Evolutionary conservation across 1,140 invertebrate species (phyloP).

Genomic region (Dendroctonus ponderosae): DNA sequence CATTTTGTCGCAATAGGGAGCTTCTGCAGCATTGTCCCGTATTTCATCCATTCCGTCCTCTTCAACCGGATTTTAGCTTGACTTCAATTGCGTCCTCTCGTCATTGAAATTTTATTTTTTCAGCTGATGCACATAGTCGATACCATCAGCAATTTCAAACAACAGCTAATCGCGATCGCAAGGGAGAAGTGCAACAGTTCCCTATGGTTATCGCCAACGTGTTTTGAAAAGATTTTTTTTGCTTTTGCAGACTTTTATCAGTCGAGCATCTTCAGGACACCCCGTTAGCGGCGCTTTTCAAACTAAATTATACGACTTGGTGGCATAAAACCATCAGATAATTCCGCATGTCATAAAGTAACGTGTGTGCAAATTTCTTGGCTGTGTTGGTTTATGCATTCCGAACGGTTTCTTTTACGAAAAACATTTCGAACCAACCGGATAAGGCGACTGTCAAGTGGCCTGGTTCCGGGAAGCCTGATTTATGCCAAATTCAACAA

Average conservation of each 20-base stretch:
- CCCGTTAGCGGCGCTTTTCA: slow-evolving; percentile 26
- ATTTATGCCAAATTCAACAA: too few species aligned
- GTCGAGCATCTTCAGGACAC: slow-evolving; percentile 22
- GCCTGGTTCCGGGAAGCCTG: too few species aligned
- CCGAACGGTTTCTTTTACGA: too few species aligned
- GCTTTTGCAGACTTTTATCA: slow-evolving; percentile 26
- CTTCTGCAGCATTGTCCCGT: neutral
- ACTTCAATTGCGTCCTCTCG: neutral
- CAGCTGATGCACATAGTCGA: neutral
- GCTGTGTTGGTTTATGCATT: too few species aligned
- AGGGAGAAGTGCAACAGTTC: neutral
- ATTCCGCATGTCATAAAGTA: slow-evolving; percentile 18
- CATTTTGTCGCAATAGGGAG: slow-evolving; percentile 8
- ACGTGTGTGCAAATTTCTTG: slow-evolving; percentile 19
- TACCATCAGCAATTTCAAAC: neutral
- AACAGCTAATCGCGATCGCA: neutral
- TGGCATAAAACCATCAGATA: slow-evolving; percentile 25
- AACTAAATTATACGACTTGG: slow-evolving; percentile 22
- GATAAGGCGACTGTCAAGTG: too few species aligned
- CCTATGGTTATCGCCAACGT: slow-evolving; percentile 19
- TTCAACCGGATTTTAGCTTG: neutral
- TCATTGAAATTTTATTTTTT: neutral
- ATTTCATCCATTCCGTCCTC: too few species aligned
- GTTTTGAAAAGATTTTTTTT: slow-evolving; percentile 11
- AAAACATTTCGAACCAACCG: too few species aligned